These are phyloP conservation scores for Trissoscelio sp. DNA, from an alignment of 2,888 invertebrate species.

Conservation along the genomic window DNA sequence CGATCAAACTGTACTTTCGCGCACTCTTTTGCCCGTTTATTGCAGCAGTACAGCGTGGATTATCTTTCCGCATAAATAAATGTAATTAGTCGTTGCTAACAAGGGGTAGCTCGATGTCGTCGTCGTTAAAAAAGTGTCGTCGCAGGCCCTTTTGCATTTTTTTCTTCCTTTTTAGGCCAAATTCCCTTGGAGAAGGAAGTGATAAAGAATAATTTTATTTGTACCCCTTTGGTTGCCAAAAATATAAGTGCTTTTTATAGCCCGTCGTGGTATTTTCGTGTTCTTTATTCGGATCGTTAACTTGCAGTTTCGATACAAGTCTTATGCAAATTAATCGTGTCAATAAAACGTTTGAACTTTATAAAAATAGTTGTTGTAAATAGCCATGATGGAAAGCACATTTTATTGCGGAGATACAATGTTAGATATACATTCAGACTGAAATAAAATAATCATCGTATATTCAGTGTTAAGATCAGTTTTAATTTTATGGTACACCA, in stretches of 20 bases:
- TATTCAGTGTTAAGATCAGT: not conserved
- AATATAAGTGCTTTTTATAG: not conserved
- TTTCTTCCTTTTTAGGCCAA: not conserved
- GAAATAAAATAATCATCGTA: conserved; percentile 3
- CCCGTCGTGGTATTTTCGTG: not conserved
- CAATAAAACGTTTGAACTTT: conserved; percentile 26
- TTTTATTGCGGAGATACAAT: conserved; percentile 1
- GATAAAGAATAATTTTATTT: conserved; percentile 32
- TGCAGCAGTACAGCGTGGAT: conserved; percentile 12
- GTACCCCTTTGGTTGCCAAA: not conserved
- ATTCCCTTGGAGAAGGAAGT: conserved; percentile 10
- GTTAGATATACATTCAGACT: not conserved
- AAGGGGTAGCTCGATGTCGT: not conserved
- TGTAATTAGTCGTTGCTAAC: conserved; percentile 25
- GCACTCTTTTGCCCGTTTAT: conserved; percentile 19
- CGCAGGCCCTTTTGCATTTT: not conserved
- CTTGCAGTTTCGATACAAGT: not conserved
- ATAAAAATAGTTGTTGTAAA: not conserved
- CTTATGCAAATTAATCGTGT: conserved; percentile 28
- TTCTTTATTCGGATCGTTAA: conserved; percentile 24
- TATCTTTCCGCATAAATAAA: conserved; percentile 29
- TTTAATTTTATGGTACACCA: conserved; percentile 5
- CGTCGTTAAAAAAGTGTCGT: not conserved
- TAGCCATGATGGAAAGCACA: not conserved
- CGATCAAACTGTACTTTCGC: conserved; percentile 3